Conservation (phyloP, 2,888 invertebrate species). For the Syrista parreyssii region DNA sequence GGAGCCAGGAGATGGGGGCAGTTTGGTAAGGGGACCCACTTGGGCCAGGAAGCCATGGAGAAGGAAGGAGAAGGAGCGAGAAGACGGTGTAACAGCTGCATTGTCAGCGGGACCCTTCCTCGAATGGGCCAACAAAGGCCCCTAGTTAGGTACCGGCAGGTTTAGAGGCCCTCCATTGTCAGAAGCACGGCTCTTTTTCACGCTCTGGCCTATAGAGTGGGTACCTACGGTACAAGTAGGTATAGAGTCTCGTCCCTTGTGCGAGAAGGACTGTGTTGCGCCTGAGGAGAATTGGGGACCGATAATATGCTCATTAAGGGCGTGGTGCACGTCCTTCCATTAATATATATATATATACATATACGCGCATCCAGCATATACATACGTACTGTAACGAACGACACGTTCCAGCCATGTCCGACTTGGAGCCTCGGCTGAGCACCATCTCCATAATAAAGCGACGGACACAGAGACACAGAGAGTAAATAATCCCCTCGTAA, state of each 20-base stretch:
- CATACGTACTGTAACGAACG: neutral
- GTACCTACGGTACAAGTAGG: neutral
- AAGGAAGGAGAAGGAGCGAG: neutral
- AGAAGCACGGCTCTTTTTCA: constrained; percentile 27
- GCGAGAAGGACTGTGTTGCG: constrained; percentile 24
- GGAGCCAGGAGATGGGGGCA: constrained; percentile 9
- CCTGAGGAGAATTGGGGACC: constrained; percentile 14
- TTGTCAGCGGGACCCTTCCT: constrained; percentile 3
- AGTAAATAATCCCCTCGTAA: neutral
- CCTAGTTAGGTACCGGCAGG: neutral
- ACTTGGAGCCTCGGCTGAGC: neutral
- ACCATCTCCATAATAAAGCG: neutral
- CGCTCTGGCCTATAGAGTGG: constrained; percentile 7
- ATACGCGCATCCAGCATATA: neutral
- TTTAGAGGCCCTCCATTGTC: constrained; percentile 20
- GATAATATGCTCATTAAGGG: constrained; percentile 20
- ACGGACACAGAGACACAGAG: neutral
- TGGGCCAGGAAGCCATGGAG: neutral
- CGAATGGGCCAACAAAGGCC: constrained; percentile 1
- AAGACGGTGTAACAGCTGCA: constrained; percentile 1
- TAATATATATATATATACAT: constrained; percentile 18
- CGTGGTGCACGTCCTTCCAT: constrained; percentile 20
- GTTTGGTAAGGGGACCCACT: neutral
- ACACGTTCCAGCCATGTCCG: neutral
- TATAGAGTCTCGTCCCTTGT: constrained; percentile 15